Evolutionary conservation across 2,113 vertebrate species (phyloP).

Genomic region (Eurypyga helias): DNA sequence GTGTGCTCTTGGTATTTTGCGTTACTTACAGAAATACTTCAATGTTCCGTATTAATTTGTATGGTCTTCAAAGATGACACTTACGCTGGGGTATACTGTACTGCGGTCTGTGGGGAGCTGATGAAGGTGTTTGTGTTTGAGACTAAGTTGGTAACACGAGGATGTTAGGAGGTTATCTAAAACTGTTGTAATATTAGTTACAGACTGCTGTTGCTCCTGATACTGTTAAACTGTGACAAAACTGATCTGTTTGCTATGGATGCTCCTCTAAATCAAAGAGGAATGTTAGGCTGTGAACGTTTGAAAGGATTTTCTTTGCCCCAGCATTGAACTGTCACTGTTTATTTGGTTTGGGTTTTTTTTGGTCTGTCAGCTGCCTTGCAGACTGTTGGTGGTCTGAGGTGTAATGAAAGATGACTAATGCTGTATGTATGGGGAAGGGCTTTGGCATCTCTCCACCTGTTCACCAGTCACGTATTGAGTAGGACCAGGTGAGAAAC

Average conservation of each 20-base stretch:
- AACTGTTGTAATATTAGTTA: neutral
- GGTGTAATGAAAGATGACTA: neutral
- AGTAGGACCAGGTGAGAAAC: neutral
- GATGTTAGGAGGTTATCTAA: rapidly evolving
- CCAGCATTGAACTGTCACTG: neutral
- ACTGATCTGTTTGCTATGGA: neutral
- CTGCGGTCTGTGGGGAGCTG: neutral
- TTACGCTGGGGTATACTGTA: neutral
- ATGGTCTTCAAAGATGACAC: neutral
- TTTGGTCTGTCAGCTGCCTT: neutral
- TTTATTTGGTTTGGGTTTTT: neutral
- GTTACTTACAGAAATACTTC: neutral
- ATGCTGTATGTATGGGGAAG: neutral
- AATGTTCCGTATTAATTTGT: neutral
- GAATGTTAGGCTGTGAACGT: neutral
- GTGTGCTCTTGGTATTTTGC: neutral
- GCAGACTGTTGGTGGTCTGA: neutral
- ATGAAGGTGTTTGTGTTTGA: neutral
- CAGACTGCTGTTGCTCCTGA: neutral
- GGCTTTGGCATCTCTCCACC: neutral
- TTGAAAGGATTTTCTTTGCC: neutral
- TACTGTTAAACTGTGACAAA: neutral
- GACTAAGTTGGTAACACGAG: neutral
- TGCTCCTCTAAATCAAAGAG: neutral
- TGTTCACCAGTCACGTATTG: neutral